Conservation (phyloP, 2,113 vertebrate species). For the Dryoscopus gambensis region DNA sequence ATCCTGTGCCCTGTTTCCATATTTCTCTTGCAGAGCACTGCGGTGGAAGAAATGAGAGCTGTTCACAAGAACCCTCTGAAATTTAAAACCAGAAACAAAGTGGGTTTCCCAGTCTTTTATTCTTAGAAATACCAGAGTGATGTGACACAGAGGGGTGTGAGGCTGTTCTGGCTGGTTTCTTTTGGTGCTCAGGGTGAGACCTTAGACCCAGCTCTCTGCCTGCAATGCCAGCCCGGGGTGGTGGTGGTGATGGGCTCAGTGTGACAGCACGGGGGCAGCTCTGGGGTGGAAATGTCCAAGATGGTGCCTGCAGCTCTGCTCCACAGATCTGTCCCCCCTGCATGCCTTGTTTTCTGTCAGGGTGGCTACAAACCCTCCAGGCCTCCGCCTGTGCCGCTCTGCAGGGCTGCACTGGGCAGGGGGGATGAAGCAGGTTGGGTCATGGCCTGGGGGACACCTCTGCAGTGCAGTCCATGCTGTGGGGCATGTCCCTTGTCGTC, state of each 20-base stretch:
- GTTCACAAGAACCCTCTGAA: not conserved
- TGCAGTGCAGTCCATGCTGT: not conserved
- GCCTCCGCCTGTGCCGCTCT: not conserved
- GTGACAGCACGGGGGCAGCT: not conserved
- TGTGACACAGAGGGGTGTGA: fast-evolving
- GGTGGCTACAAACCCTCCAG: not conserved
- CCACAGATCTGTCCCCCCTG: fast-evolving
- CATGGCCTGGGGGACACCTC: not conserved
- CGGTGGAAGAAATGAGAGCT: not conserved
- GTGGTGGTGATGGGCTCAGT: not conserved
- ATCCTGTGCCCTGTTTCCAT: not conserved
- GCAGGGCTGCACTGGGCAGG: not conserved
- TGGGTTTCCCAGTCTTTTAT: not conserved
- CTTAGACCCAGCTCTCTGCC: not conserved
- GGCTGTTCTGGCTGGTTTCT: not conserved
- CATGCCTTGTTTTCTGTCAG: fast-evolving
- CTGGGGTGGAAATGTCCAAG: not conserved
- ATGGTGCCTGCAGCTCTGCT: not conserved
- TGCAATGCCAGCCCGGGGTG: not conserved
- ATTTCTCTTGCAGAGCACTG: not conserved
- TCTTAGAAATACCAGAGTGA: not conserved
- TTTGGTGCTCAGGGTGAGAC: not conserved
- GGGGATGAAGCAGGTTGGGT: not conserved
- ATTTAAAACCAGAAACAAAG: not conserved
- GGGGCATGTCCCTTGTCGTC: not conserved